phyloP scores from a whole-genome alignment of 2,888 invertebrate species.

The Chironomus tentans region DNA sequence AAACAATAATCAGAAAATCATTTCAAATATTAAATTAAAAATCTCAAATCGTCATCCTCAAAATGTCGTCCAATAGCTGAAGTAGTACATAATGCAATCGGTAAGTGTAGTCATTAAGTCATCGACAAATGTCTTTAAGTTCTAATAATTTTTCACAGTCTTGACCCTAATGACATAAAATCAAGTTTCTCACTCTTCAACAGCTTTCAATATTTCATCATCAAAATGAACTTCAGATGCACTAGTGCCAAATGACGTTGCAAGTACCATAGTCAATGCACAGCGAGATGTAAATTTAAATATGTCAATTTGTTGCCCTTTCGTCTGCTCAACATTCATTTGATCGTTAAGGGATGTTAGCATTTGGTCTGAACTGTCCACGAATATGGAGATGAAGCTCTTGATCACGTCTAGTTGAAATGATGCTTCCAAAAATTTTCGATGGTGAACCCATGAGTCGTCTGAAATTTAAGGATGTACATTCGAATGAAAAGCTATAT shows the following conservation, averaged over 20 bases:
- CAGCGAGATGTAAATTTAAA: neutral
- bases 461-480: neutral
- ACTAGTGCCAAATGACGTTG: constrained; percentile 10
- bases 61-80: too few species aligned
- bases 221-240: constrained; percentile 4
- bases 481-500: too few species aligned
- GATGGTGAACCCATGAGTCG: neutral
- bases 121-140: neutral
- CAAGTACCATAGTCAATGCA: constrained; percentile 11
- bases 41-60: too few species aligned
- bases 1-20: neutral
- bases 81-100: neutral
- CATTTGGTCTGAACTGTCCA: constrained; percentile 5
- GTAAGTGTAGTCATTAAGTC: too few species aligned
- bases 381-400: constrained; percentile 7
- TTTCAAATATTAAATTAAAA: neutral
- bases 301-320: neutral
- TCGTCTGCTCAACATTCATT: neutral
- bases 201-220: constrained; percentile 18
- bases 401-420: neutral
- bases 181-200: constrained; percentile 20
- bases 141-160: neutral
- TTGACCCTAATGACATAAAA: neutral
- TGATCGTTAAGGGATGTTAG: neutral
- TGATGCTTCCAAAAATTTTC: constrained; percentile 4